Conservation (phyloP, 2,113 vertebrate genomes). For the Gambusia affinis region DNA sequence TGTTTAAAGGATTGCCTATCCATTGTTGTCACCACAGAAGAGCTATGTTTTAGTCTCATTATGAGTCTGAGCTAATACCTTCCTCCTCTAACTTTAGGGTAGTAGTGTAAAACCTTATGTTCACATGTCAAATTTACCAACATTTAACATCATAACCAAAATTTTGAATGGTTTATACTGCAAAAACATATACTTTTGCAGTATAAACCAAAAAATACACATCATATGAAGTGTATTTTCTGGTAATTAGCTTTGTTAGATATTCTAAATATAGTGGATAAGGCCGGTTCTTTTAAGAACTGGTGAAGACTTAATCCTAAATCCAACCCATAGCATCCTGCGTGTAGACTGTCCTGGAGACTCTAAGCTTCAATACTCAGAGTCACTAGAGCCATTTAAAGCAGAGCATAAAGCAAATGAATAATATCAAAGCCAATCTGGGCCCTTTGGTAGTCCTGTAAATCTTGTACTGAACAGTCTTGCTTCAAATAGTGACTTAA, state of each 20-base stretch:
- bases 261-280: constrained; percentile 1
- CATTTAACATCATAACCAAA: not conserved
- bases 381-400: constrained; percentile 56
- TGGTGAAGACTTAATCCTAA: too few relatives aligned
- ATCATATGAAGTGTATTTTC: not conserved
- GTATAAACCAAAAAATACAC: too few relatives aligned
- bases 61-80: constrained; percentile 4
- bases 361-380: constrained; percentile 31
- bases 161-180: not conserved
- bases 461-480: too few relatives aligned
- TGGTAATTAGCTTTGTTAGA: not conserved
- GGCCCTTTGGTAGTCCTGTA: too few relatives aligned
- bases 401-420: constrained; percentile 54
- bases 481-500: constrained; percentile 46
- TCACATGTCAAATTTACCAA: not conserved
- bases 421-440: constrained; percentile 38
- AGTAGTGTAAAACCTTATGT: not conserved
- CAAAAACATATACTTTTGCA: not conserved
- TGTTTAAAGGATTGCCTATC: not conserved
- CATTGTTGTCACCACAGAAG: not conserved
- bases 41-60: not conserved
- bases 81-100: not conserved
- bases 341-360: not conserved
- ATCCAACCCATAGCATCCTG: too few relatives aligned
- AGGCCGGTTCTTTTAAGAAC: not conserved